Conservation (phyloP, 2,888 invertebrate species). For the Tetropium fuscum region DNA sequence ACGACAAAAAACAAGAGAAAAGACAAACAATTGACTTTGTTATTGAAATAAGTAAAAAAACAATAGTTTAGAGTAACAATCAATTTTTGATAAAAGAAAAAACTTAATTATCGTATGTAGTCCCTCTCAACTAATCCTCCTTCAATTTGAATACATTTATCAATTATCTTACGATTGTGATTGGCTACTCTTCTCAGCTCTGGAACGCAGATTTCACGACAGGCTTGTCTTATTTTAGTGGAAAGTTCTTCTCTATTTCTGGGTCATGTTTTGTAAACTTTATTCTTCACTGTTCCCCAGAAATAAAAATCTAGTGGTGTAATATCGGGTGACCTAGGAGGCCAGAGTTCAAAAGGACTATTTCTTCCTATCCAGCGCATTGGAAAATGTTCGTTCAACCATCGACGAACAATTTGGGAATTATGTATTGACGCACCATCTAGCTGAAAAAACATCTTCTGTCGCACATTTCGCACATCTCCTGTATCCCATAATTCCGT, state of each 20-base stretch:
- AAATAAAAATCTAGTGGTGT: constrained; percentile 15
- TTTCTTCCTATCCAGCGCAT: constrained; percentile 21
- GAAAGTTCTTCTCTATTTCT: constrained; percentile 9
- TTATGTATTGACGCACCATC: constrained; percentile 11
- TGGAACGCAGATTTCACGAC: constrained; percentile 11
- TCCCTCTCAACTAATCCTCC: constrained; percentile 6
- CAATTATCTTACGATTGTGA: constrained; percentile 10
- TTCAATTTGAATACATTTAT: constrained; percentile 10
- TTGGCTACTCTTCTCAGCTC: constrained; percentile 6
- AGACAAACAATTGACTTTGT: too few relatives aligned
- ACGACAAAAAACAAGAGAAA: too few relatives aligned
- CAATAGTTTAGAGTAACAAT: too few relatives aligned
- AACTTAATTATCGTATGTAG: constrained; percentile 5
- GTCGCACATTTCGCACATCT: constrained; percentile 1
- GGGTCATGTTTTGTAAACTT: constrained; percentile 8
- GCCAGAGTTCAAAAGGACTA: constrained; percentile 5
- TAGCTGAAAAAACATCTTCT: too few relatives aligned
- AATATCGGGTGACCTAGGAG: constrained; percentile 9
- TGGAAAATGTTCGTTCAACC: constrained; percentile 19
- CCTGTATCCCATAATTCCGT: constrained; percentile 5
- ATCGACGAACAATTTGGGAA: constrained; percentile 7
- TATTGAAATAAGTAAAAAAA: too few relatives aligned
- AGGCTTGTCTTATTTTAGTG: constrained; percentile 6
- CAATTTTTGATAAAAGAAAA: too few relatives aligned
- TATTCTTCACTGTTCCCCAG: constrained; percentile 12